Percentiles rank a stretch among this genome's conserved stretches.
Evolutionary conservation across 1,140 invertebrate genomes (phyloP).

Genomic region (Leptoteleia sp.): DNA sequence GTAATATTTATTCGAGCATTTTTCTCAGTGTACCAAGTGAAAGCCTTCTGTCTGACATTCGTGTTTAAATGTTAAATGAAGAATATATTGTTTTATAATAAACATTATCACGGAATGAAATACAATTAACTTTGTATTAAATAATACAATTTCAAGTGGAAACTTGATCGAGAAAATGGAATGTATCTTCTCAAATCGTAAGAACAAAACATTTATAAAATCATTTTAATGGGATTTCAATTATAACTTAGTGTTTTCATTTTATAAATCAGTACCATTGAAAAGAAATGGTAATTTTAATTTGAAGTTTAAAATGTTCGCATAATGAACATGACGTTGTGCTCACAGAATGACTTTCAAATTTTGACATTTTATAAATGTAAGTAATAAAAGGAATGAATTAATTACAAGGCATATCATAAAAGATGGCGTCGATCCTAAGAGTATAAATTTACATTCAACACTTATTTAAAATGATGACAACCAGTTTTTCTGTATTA

Average conservation of each 20-base stretch:
- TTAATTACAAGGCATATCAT: slow-evolving; percentile 21
- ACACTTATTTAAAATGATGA: slow-evolving; percentile 21
- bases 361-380: slow-evolving; percentile 1
- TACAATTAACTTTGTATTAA: slow-evolving; percentile 13
- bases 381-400: neutral
- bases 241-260: slow-evolving; percentile 29
- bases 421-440: slow-evolving; percentile 1
- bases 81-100: too few species aligned
- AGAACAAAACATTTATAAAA: slow-evolving; percentile 24
- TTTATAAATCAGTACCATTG: neutral
- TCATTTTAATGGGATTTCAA: slow-evolving; percentile 7
- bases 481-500: slow-evolving; percentile 18
- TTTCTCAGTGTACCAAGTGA: too few species aligned
- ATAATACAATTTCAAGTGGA: slow-evolving; percentile 31
- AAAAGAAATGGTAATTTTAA: neutral
- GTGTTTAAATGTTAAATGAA: neutral
- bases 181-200: slow-evolving; percentile 34
- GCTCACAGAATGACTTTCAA: slow-evolving; percentile 2
- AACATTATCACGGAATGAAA: too few species aligned
- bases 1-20: too few species aligned
- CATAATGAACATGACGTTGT: neutral
- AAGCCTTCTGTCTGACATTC: neutral
- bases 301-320: neutral
- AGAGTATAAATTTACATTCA: slow-evolving; percentile 11
- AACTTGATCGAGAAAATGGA: slow-evolving; percentile 46